phyloP scores from a whole-genome alignment of 2,113 vertebrate species.

The Emydura subglobosa region DNA sequence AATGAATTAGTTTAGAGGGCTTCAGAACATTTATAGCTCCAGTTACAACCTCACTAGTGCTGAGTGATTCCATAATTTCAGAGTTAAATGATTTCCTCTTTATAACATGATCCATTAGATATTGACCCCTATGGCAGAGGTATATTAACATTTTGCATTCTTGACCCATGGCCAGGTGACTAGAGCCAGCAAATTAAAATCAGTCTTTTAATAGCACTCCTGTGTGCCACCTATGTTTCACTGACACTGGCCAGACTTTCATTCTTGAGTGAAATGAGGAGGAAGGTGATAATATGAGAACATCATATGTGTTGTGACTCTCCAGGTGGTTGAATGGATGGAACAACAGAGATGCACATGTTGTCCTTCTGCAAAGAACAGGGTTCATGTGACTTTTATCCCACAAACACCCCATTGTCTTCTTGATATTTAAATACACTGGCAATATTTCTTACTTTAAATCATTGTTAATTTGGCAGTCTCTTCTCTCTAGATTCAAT shows the following conservation, averaged over 20 bases:
- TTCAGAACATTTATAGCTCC: constrained; percentile 39
- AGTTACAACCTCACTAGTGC: background rate
- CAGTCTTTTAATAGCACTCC: background rate
- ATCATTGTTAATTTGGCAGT: background rate
- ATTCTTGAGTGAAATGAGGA: background rate
- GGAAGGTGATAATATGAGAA: background rate
- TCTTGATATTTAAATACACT: background rate
- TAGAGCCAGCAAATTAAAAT: background rate
- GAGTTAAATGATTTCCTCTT: background rate
- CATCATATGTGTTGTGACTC: background rate
- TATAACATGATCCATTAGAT: background rate
- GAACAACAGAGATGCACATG: background rate
- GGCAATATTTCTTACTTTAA: background rate
- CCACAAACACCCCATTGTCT: background rate
- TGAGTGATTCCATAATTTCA: background rate
- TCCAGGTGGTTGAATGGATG: background rate
- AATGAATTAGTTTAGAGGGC: constrained; percentile 45
- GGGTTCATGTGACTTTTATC: background rate
- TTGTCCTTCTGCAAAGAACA: background rate
- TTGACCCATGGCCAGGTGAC: background rate
- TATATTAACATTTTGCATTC: background rate
- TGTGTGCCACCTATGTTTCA: background rate
- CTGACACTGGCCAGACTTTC: background rate
- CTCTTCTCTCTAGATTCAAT: background rate
- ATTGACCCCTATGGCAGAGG: background rate